Evolutionary conservation across 2,888 invertebrate species (phyloP).

Genomic region (Oscheius myriophilus): DNA sequence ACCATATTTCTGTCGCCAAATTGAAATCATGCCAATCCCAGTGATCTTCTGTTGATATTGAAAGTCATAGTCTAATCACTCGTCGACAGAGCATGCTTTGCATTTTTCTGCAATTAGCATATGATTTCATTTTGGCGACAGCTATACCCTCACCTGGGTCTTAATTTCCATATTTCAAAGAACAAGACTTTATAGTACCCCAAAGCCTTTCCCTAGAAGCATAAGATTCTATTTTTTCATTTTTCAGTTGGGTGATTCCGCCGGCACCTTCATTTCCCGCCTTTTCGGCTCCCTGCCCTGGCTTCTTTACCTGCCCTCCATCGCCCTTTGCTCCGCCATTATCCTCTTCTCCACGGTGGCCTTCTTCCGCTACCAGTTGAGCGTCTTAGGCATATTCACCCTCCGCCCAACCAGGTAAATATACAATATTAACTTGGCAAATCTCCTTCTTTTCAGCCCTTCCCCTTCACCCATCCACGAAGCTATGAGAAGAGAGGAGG

Average conservation of each 20-base stretch:
- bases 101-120: no score
- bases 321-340: background rate
- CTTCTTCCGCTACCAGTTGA: conserved; percentile 25
- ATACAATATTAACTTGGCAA: background rate
- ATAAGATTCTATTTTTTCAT: no score
- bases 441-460: conserved; percentile 9
- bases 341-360: conserved; percentile 23
- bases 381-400: conserved; percentile 20
- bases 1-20: no score
- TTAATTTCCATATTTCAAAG: no score
- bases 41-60: no score
- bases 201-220: no score
- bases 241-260: conserved; percentile 30
- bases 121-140: no score
- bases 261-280: conserved; percentile 6
- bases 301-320: conserved; percentile 12
- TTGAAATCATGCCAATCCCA: no score
- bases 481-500: background rate
- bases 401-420: conserved; percentile 13
- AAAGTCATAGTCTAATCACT: no score
- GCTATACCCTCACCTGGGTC: no score
- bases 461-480: background rate
- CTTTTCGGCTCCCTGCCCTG: conserved; percentile 24
- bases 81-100: no score
- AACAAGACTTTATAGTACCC: no score